These are phyloP conservation scores for Seriola aureovittata DNA, from an alignment of 2,113 vertebrate genomes.

Conservation along the genomic window DNA sequence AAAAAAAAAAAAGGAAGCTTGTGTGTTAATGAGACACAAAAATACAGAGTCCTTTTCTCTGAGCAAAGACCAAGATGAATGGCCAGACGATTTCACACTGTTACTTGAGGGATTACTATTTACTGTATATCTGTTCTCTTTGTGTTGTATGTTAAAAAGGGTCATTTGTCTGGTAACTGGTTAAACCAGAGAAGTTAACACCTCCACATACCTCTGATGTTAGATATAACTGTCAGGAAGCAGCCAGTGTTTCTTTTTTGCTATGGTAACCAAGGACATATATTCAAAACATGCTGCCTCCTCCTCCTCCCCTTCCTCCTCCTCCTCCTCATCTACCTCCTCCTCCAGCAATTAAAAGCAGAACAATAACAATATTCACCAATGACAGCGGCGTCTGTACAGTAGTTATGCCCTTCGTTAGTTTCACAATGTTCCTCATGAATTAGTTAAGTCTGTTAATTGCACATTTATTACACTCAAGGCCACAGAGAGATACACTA, in stretches of 20 bases:
- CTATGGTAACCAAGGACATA: conserved; percentile 82
- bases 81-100: conserved; percentile 40
- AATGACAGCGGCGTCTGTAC: conserved; percentile 74
- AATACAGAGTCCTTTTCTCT: conserved; percentile 55
- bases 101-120: conserved; percentile 55
- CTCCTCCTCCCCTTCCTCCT: conserved; percentile 50
- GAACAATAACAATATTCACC: conserved; percentile 81
- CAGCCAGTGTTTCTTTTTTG: conserved; percentile 75
- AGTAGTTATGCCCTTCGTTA: conserved; percentile 83
- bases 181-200: conserved; percentile 77
- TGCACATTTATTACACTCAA: conserved; percentile 81
- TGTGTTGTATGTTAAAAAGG: conserved; percentile 63
- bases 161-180: conserved; percentile 71
- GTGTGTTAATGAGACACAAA: conserved; percentile 59
- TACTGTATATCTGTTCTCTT: conserved; percentile 52
- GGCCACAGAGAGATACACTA: conserved; percentile 75
- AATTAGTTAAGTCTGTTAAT: conserved; percentile 85
- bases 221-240: conserved; percentile 78
- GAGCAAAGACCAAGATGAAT: conserved; percentile 62
- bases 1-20: conserved; percentile 2
- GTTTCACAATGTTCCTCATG: conserved; percentile 81
- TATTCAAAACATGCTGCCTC: conserved; percentile 76
- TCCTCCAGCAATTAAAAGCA: conserved; percentile 80
- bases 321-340: conserved; percentile 44
- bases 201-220: conserved; percentile 75